These are phyloP conservation scores for Forbesichthys papilliferus DNA, from an alignment of 2,113 vertebrate species.

Conservation along the genomic window DNA sequence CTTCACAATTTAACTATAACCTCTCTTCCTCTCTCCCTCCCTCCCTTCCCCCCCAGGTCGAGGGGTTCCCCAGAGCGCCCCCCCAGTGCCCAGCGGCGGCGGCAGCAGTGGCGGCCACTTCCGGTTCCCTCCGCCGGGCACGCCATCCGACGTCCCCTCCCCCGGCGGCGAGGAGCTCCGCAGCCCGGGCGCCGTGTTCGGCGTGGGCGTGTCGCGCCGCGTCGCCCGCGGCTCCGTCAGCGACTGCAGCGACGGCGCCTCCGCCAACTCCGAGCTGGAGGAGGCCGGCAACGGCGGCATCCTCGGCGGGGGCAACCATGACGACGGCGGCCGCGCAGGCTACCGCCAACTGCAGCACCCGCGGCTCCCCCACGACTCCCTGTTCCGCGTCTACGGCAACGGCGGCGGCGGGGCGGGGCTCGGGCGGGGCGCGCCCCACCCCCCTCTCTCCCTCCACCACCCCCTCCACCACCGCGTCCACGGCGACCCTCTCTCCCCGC, in stretches of 20 bases:
- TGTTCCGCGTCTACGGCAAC: conserved; percentile 83
- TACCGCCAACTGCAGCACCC: conserved; percentile 80
- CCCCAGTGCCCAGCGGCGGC: conserved; percentile 82
- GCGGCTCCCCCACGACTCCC: conserved; percentile 81
- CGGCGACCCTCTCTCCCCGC: conserved; percentile 83
- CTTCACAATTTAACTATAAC: neutral
- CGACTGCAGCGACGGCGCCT: conserved; percentile 91
- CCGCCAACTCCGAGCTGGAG: conserved; percentile 86
- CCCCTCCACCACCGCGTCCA: conserved; percentile 72
- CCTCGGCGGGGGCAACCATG: conserved; percentile 67
- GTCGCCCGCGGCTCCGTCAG: conserved; percentile 86
- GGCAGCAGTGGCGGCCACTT: conserved; percentile 83
- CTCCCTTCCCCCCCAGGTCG: conserved; percentile 69
- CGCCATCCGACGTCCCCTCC: conserved; percentile 85
- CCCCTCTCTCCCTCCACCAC: too few relatives aligned
- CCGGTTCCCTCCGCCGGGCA: conserved; percentile 85
- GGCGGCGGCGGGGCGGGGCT: conserved; percentile 72
- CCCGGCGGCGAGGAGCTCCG: conserved; percentile 88
- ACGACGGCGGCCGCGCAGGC: conserved; percentile 67
- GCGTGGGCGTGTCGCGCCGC: conserved; percentile 80
- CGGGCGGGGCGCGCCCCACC: conserved; percentile 54
- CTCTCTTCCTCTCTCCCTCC: neutral
- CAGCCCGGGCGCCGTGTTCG: conserved; percentile 84
- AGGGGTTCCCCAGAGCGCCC: conserved; percentile 88
- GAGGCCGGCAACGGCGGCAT: conserved; percentile 64